These are phyloP conservation scores for Laterallus jamaicensis DNA, from an alignment of 2,113 vertebrate genomes.

Conservation along the genomic window DNA sequence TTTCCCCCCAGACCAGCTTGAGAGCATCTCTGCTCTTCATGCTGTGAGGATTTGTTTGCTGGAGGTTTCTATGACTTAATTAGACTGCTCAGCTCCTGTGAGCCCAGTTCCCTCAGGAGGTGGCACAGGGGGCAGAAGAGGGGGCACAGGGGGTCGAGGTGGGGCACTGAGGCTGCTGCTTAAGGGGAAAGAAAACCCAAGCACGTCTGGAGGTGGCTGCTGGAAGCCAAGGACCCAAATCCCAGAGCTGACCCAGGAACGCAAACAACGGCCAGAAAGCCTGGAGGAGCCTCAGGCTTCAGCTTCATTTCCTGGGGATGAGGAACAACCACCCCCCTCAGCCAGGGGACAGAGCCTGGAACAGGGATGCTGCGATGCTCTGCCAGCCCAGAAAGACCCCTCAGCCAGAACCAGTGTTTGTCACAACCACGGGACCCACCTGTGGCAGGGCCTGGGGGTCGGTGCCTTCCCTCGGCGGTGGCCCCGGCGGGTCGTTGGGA, in stretches of 20 bases:
- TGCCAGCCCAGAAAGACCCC: background rate
- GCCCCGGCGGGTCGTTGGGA: conserved; percentile 47
- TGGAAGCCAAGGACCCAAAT: background rate
- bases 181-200: background rate
- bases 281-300: background rate
- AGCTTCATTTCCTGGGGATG: fast-evolving
- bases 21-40: background rate
- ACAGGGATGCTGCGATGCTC: fast-evolving
- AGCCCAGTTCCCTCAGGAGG: fast-evolving
- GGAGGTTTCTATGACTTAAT: background rate
- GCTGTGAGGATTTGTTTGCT: background rate
- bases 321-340: background rate
- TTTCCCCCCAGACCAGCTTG: background rate
- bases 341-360: fast-evolving
- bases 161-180: background rate
- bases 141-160: no score
- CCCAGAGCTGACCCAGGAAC: background rate
- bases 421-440: conserved; percentile 11
- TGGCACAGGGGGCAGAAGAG: background rate
- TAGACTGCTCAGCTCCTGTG: fast-evolving
- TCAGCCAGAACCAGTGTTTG: background rate
- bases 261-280: fast-evolving
- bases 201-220: fast-evolving
- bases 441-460: conserved; percentile 56
- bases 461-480: background rate